Evolutionary conservation across 2,113 vertebrate genomes (phyloP).

Genomic region (Eurystomus gularis): DNA sequence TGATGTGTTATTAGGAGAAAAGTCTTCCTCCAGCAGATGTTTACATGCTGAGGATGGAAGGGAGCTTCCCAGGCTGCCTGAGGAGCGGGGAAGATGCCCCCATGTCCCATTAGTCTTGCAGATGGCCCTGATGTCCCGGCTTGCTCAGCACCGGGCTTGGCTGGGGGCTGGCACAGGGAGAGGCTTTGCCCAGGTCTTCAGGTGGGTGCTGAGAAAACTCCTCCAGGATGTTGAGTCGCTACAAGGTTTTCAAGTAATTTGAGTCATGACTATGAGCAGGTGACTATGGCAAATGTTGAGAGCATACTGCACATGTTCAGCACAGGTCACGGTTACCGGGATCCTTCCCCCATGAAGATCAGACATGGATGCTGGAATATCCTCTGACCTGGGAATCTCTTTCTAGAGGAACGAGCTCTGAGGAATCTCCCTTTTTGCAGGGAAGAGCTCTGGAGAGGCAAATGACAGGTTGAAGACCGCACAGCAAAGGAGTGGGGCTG

Average conservation of each 20-base stretch:
- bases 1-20: slow-evolving; percentile 62
- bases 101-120: rapidly evolving
- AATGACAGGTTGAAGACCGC: neutral
- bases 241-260: neutral
- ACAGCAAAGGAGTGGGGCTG: neutral
- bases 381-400: neutral
- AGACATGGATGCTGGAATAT: neutral
- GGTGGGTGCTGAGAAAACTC: neutral
- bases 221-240: neutral
- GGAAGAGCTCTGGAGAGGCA: neutral
- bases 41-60: slow-evolving; percentile 3
- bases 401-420: neutral
- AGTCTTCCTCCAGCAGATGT: slow-evolving; percentile 47
- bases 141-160: rapidly evolving
- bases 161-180: neutral
- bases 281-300: neutral
- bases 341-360: neutral
- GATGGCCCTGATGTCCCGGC: neutral
- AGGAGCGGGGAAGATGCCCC: neutral
- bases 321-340: neutral
- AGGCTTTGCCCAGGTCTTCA: neutral
- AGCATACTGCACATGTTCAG: neutral
- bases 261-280: neutral
- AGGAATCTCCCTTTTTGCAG: neutral
- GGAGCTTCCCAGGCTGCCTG: neutral